phyloP scores from a whole-genome alignment of 2,113 vertebrate species.

The Uropsilus gracilis region DNA sequence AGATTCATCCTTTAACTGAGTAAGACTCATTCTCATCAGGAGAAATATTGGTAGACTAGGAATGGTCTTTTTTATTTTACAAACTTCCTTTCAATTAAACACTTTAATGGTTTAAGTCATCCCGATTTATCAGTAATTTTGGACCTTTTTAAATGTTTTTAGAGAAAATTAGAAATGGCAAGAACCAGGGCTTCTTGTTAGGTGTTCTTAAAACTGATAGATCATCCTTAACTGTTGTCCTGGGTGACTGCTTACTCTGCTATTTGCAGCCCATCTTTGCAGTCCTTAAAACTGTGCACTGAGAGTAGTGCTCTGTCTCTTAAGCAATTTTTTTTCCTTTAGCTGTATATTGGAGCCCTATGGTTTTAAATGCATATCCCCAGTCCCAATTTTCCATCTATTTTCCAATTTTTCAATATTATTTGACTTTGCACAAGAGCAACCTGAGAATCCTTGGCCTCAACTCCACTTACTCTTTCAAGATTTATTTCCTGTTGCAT shows the following conservation, averaged over 20 bases:
- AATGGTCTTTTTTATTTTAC: not conserved
- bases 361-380: not conserved
- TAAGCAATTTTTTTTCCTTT: not conserved
- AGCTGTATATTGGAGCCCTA: too few species aligned
- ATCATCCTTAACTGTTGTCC: not conserved
- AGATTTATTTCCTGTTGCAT: not conserved
- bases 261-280: too few species aligned
- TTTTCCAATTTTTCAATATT: not conserved
- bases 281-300: not conserved
- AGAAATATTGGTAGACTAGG: not conserved
- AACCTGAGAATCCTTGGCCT: not conserved
- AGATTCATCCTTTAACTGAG: too few species aligned
- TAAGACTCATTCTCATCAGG: not conserved
- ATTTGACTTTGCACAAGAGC: not conserved
- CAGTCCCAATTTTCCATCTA: not conserved
- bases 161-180: not conserved
- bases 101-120: not conserved
- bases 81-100: not conserved
- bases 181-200: not conserved
- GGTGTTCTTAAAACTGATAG: not conserved
- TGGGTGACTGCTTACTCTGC: not conserved
- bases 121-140: not conserved
- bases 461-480: not conserved
- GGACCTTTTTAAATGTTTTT: not conserved
- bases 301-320: not conserved